Conservation (phyloP, 2,113 vertebrate genomes). For the Anguilla japonica region DNA sequence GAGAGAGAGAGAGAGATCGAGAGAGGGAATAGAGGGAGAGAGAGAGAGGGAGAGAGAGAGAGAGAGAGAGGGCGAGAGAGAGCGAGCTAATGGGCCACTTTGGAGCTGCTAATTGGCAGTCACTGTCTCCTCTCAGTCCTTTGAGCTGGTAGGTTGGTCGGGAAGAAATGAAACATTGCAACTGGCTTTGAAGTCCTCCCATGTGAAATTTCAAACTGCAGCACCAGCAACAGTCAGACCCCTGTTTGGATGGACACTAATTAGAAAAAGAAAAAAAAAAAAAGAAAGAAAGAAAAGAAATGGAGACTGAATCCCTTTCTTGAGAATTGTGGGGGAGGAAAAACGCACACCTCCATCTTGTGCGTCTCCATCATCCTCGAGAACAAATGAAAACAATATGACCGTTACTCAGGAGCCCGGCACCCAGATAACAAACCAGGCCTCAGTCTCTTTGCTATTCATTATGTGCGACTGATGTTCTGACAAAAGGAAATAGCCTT, state of each 20-base stretch:
- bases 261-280: conserved; percentile 51
- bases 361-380: not conserved
- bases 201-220: conserved; percentile 67
- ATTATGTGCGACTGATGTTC: conserved; percentile 42
- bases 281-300: conserved; percentile 36
- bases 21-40: too few species aligned
- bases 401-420: conserved; percentile 29
- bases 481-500: conserved; percentile 24
- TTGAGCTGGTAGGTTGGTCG: conserved; percentile 75
- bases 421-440: conserved; percentile 35
- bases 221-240: conserved; percentile 61
- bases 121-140: conserved; percentile 68
- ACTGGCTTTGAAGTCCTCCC: conserved; percentile 79
- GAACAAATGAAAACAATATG: conserved; percentile 23
- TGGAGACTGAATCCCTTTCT: conserved; percentile 19
- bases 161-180: conserved; percentile 74
- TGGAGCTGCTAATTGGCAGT: conserved; percentile 86
- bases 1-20: too few species aligned
- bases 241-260: conserved; percentile 64
- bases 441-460: conserved; percentile 34
- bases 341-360: too few species aligned
- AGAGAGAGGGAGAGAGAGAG: too few species aligned
- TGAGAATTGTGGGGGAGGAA: not conserved
- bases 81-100: conserved; percentile 76
- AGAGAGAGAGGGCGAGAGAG: not conserved